Percentiles rank a stretch among this genome's conserved stretches.
Evolutionary conservation across 2,888 invertebrate species (phyloP).

Genomic region (Vanessa cardui): DNA sequence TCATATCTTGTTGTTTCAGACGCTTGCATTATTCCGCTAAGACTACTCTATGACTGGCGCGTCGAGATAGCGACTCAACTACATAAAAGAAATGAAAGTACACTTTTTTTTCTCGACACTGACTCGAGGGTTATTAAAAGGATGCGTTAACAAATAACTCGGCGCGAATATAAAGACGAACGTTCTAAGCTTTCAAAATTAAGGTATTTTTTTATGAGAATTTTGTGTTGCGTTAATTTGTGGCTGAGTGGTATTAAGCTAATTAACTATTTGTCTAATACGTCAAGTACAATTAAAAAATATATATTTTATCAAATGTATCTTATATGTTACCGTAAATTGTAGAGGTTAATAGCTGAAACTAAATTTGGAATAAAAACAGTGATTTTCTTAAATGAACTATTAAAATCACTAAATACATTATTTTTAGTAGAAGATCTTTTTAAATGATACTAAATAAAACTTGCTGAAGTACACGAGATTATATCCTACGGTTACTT

Average conservation of each 20-base stretch:
- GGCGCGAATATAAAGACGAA: constrained; percentile 15
- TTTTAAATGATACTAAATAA: too few relatives aligned
- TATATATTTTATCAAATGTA: background rate
- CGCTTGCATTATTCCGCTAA: constrained; percentile 35
- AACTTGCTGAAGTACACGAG: too few relatives aligned
- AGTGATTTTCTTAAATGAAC: too few relatives aligned
- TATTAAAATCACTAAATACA: too few relatives aligned
- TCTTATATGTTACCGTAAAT: too few relatives aligned
- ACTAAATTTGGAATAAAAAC: too few relatives aligned
- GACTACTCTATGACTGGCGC: constrained; percentile 33
- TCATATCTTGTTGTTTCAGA: constrained; percentile 38
- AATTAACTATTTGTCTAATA: background rate
- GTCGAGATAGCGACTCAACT: constrained; percentile 34
- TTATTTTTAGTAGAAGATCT: too few relatives aligned
- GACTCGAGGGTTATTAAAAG: constrained; percentile 30
- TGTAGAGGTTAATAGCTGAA: too few relatives aligned
- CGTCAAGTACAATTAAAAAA: background rate
- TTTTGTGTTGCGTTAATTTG: background rate
- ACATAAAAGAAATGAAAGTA: constrained; percentile 36
- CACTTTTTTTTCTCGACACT: constrained; percentile 24
- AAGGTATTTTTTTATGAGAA: background rate
- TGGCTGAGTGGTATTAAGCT: background rate
- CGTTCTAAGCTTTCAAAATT: constrained; percentile 3
- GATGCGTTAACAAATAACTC: constrained; percentile 28
- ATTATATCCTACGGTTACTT: too few relatives aligned